These are phyloP conservation scores for Eudasyphora cyanicolor DNA, from an alignment of 2,888 invertebrate species.

Conservation along the genomic window DNA sequence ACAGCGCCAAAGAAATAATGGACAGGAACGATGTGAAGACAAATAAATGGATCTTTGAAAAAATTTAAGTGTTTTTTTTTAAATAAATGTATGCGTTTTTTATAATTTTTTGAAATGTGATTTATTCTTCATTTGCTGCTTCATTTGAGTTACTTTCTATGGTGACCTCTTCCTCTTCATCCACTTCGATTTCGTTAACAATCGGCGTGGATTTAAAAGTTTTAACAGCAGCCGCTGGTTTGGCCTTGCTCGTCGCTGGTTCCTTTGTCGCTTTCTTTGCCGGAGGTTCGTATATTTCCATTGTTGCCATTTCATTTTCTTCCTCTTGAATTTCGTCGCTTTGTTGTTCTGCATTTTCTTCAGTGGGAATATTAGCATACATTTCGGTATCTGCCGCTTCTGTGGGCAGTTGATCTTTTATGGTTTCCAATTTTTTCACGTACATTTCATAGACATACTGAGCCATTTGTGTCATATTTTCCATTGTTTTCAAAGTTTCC, in stretches of 20 bases:
- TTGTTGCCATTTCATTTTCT: slow-evolving; percentile 16
- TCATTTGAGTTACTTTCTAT: slow-evolving; percentile 36
- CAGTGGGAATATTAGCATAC: slow-evolving; percentile 79
- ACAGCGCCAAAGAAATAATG: slow-evolving; percentile 94
- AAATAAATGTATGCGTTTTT: slow-evolving; percentile 42
- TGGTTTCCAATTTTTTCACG: slow-evolving; percentile 85
- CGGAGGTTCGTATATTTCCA: slow-evolving; percentile 58
- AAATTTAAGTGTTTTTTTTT: slow-evolving; percentile 38
- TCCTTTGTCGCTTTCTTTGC: slow-evolving; percentile 62
- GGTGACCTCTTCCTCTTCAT: slow-evolving; percentile 67
- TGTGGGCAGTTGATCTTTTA: slow-evolving; percentile 80
- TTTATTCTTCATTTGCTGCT: slow-evolving; percentile 37
- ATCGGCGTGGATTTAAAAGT: slow-evolving; percentile 79
- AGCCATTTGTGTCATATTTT: slow-evolving; percentile 94
- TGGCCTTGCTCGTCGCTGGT: slow-evolving; percentile 38
- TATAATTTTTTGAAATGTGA: slow-evolving; percentile 43
- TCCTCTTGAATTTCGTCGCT: slow-evolving; percentile 37
- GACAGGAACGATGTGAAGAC: slow-evolving; percentile 19
- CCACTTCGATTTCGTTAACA: slow-evolving; percentile 81
- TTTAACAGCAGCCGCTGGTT: slow-evolving; percentile 61
- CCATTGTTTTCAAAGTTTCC: slow-evolving; percentile 74
- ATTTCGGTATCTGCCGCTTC: slow-evolving; percentile 72
- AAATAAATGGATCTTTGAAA: slow-evolving; percentile 31
- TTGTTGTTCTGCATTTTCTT: slow-evolving; percentile 71
- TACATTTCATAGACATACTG: slow-evolving; percentile 97